Conservation (phyloP, 1,140 invertebrate species). For the Mercenaria mercenaria region DNA sequence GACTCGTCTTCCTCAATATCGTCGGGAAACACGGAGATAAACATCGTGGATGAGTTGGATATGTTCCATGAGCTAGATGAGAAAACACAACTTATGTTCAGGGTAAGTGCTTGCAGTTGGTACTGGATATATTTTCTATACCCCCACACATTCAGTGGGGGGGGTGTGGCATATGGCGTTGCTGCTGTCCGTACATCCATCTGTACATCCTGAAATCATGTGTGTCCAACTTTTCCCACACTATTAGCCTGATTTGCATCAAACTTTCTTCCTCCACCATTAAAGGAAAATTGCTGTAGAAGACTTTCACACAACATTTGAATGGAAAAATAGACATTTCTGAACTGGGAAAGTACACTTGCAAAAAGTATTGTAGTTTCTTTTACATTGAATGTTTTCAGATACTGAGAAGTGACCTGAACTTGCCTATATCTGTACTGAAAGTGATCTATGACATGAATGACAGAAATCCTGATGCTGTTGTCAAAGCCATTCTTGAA, state of each 20-base stretch:
- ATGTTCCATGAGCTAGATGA: conserved; percentile 77
- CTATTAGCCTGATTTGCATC: too few species aligned
- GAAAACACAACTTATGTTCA: conserved; percentile 79
- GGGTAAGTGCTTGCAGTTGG: conserved; percentile 71
- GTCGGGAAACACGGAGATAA: conserved; percentile 61
- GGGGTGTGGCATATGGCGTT: not conserved
- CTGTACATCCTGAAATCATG: too few species aligned
- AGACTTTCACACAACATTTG: too few species aligned
- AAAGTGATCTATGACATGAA: conserved; percentile 82
- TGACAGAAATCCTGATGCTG: conserved; percentile 78
- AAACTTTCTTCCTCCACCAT: too few species aligned
- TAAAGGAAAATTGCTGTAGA: too few species aligned
- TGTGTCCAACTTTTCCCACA: too few species aligned
- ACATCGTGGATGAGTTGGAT: conserved; percentile 68
- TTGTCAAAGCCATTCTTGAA: conserved; percentile 80
- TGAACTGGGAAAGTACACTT: too few species aligned
- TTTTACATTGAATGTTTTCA: conserved; percentile 68
- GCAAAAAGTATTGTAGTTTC: too few species aligned
- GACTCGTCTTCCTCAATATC: conserved; percentile 66
- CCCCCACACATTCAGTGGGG: not conserved
- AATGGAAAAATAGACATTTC: too few species aligned
- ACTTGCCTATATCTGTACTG: conserved; percentile 80
- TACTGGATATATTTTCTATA: not conserved
- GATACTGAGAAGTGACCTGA: conserved; percentile 80
- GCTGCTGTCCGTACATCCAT: too few species aligned